Base-by-base conservation (phyloP, 2,888 invertebrate genomes). In the Caenorhabditis panamensis region DNA sequence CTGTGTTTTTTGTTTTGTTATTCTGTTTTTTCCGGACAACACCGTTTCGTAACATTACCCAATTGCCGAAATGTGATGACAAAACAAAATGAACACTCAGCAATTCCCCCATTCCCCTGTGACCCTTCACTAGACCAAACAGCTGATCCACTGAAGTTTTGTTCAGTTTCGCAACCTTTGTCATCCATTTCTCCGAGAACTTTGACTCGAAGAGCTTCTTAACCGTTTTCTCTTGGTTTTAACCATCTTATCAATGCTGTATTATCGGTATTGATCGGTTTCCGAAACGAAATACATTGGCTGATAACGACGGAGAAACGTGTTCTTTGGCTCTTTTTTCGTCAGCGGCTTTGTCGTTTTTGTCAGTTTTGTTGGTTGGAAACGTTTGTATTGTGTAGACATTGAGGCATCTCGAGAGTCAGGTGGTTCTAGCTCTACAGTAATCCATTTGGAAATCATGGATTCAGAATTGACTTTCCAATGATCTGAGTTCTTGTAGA, bases 11-110 rank as follows among this genome's bases (percentile, higher is more conserved):
- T 4, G 11, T 20, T 44, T 56, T 59, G 9, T 31, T 67, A 26
- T 28, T 20, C 20, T 37, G 22, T n/a, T 24, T 24, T 36, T 36
- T 0, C 31, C n/a, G 51, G 24, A 58, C 26, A 58, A 63, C 41
- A 6, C 8, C 31, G 31, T 73, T 64, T 66, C 73, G 73, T 49
- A 73, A 73, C 64, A 31, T 73, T 73, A 41, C 73, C 59, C 11
- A 58, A 73, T 49, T 47, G 41, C 41, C 18, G n/a, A 54, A 62
- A 58, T 49, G n/a, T n/a, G 64, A 36, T 66, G 64, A 73, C 64
- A 73, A 73, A 72, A 63, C 62, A 71, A 71, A 53, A 54, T 63
- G 56, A 63, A 72, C 63, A 64, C 31, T 31, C 31, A 31, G 4
- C 31, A 4, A 4, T 31, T 31, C 31, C 31, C 31, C 31, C 31